phyloP scores from a whole-genome alignment of 2,888 invertebrate species.

The Spilosoma lubricipeda region DNA sequence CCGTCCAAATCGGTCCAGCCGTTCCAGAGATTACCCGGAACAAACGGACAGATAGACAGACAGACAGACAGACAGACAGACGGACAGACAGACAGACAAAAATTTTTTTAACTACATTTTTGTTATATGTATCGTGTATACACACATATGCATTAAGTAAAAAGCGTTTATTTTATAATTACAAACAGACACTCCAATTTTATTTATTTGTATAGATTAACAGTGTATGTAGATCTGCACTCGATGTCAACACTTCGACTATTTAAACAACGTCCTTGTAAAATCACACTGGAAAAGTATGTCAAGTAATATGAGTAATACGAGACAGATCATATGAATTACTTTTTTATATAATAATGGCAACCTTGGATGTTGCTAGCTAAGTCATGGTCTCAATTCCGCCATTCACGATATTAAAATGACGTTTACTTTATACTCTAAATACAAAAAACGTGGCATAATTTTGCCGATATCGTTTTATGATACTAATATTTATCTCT shows the following conservation, averaged over 20 bases:
- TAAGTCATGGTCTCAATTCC: constrained; percentile 68
- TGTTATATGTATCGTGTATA: too few relatives aligned
- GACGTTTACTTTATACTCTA: constrained; percentile 53
- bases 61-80: too few relatives aligned
- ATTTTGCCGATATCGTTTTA: constrained; percentile 33
- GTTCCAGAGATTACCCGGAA: too few relatives aligned
- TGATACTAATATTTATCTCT: constrained; percentile 33
- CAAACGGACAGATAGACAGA: too few relatives aligned
- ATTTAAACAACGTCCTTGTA: constrained; percentile 42
- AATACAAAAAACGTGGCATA: constrained; percentile 27
- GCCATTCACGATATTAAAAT: constrained; percentile 77
- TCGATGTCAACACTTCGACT: constrained; percentile 28
- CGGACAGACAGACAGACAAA: too few relatives aligned
- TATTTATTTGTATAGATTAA: too few relatives aligned
- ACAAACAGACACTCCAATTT: too few relatives aligned
- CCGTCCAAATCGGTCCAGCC: too few relatives aligned
- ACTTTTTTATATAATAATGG: constrained; percentile 59
- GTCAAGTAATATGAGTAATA: constrained; percentile 52
- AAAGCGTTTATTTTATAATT: too few relatives aligned
- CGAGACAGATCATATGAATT: constrained; percentile 48
- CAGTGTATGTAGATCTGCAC: constrained; percentile 1
- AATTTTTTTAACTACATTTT: too few relatives aligned
- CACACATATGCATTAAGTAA: too few relatives aligned
- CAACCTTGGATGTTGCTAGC: constrained; percentile 62
- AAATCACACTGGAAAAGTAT: constrained; percentile 47